Evolutionary conservation across 2,113 vertebrate species (phyloP).

Genomic region (Pipra filicauda): DNA sequence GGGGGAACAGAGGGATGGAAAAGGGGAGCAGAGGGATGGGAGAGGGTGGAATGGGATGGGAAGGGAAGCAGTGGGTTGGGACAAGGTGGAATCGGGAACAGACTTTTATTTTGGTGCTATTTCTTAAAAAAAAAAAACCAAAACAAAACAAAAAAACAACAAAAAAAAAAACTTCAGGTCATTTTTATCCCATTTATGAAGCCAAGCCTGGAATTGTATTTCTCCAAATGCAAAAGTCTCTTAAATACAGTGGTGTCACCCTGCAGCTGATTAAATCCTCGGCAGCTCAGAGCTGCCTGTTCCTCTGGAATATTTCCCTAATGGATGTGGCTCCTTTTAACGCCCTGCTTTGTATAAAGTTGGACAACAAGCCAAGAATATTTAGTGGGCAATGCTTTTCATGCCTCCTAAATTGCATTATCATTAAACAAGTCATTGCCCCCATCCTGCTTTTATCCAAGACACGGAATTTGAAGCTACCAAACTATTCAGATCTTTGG

Average conservation of each 20-base stretch:
- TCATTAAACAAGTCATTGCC: conserved; percentile 53
- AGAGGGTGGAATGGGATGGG: not conserved
- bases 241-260: conserved; percentile 25
- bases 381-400: conserved; percentile 44
- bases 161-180: conserved; percentile 77
- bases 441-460: conserved; percentile 2
- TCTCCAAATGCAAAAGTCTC: conserved; percentile 50
- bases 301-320: conserved; percentile 11
- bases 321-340: not conserved
- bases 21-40: too few species aligned
- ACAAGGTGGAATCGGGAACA: not conserved
- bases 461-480: not conserved
- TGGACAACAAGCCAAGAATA: conserved; percentile 41
- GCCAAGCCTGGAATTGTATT: conserved; percentile 73
- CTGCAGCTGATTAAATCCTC: conserved; percentile 14
- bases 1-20: not conserved
- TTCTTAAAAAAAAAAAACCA: conserved; percentile 32
- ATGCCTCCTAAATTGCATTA: conserved; percentile 49
- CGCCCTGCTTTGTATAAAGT: conserved; percentile 28
- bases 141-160: too few species aligned
- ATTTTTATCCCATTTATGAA: conserved; percentile 90
- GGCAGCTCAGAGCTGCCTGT: not conserved
- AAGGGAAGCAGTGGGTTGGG: not conserved
- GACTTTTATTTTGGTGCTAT: not conserved
- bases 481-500: not conserved